A percentile compares a stretch with the other conserved stretches of the same genome.
These are phyloP conservation scores for Pelusios castaneus DNA, from an alignment of 2,113 vertebrate genomes.

Conservation along the genomic window DNA sequence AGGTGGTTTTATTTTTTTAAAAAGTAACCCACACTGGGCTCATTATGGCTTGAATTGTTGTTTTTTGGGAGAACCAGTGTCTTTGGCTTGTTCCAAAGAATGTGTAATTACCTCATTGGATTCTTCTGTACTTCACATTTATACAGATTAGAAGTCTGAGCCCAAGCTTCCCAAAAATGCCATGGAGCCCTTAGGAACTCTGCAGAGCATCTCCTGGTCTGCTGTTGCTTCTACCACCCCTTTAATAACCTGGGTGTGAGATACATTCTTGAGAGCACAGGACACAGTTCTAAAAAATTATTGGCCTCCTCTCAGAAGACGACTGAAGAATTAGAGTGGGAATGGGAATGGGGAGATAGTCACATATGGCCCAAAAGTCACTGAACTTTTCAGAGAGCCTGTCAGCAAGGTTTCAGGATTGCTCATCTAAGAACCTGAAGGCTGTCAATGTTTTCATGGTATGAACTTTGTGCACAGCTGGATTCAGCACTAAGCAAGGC, in stretches of 20 bases:
- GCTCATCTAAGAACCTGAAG: background rate
- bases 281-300: background rate
- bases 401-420: background rate
- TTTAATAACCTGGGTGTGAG: background rate
- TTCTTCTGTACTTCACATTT: background rate
- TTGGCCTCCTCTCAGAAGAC: background rate
- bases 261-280: background rate
- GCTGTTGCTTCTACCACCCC: background rate
- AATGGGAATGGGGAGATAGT: background rate
- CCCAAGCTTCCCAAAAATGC: background rate
- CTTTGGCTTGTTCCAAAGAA: background rate
- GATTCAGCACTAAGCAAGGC: background rate
- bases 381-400: background rate
- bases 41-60: background rate
- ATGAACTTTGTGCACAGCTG: background rate
- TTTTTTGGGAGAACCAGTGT: background rate
- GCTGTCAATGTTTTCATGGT: background rate
- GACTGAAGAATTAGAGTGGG: background rate
- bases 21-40: background rate
- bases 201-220: background rate
- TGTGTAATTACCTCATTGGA: background rate
- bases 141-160: background rate
- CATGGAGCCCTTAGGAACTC: background rate
- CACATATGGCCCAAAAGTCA: background rate
- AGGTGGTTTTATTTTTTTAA: background rate